Percentiles rank a stretch among this genome's conserved stretches.
Evolutionary conservation across 2,888 invertebrate genomes (phyloP).

Genomic region (Slavum lentiscoides): DNA sequence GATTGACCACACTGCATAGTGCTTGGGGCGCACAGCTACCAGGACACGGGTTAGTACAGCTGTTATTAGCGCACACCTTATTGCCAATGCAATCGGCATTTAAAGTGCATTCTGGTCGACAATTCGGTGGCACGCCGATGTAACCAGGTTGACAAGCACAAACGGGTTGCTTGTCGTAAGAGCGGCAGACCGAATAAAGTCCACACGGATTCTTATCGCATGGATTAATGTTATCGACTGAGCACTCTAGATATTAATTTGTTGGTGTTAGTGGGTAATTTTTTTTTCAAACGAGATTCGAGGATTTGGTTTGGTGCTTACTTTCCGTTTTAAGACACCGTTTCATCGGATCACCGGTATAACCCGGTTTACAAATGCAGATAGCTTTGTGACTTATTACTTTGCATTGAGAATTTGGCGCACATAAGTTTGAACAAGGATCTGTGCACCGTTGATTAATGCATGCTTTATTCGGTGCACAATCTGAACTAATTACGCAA

Average conservation of each 20-base stretch:
- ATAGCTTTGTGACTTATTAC: slow-evolving; percentile 79
- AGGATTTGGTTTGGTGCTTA: slow-evolving; percentile 31
- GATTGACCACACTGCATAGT: slow-evolving; percentile 64
- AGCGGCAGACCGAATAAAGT: slow-evolving; percentile 66
- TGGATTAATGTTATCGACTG: slow-evolving; percentile 62
- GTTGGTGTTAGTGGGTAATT: slow-evolving; percentile 21
- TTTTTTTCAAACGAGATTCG: not conserved
- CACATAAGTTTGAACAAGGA: slow-evolving; percentile 60
- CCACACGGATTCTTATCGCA: slow-evolving; percentile 78
- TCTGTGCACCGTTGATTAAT: slow-evolving; percentile 69
- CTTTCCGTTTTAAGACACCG: slow-evolving; percentile 60
- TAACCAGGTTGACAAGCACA: slow-evolving; percentile 59
- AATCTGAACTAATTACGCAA: slow-evolving; percentile 77
- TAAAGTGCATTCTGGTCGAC: slow-evolving; percentile 60
- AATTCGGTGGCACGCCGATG: slow-evolving; percentile 59
- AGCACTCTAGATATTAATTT: slow-evolving; percentile 54
- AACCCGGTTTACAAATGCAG: slow-evolving; percentile 70
- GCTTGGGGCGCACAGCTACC: slow-evolving; percentile 64
- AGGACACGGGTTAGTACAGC: slow-evolving; percentile 67
- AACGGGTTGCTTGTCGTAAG: slow-evolving; percentile 56
- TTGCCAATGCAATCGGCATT: slow-evolving; percentile 60
- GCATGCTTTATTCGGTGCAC: slow-evolving; percentile 67
- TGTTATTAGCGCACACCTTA: slow-evolving; percentile 64
- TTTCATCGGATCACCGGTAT: slow-evolving; percentile 70
- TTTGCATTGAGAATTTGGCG: slow-evolving; percentile 68